phyloP scores from a whole-genome alignment of 2,797 vertebrate species.

The Spheniscus humboldti region DNA sequence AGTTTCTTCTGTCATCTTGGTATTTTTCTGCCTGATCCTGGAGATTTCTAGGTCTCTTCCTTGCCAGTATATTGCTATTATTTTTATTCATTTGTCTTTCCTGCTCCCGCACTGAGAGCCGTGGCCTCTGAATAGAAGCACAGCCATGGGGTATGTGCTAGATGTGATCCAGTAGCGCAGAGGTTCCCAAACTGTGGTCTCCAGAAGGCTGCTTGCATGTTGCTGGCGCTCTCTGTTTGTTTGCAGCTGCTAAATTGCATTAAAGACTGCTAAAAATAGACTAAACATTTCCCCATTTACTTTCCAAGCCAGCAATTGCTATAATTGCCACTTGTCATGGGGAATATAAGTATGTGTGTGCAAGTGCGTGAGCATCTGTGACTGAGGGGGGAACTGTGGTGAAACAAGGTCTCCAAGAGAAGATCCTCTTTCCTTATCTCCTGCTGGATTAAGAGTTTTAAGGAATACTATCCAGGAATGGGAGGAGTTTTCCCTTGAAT shows the following conservation, averaged over 20 bases:
- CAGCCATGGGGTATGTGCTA: not conserved
- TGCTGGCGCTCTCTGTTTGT: not conserved
- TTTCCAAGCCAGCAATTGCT: not conserved
- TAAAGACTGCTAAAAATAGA: not conserved
- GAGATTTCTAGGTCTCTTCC: not conserved
- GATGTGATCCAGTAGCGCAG: not conserved
- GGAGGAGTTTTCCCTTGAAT: not conserved
- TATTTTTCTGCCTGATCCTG: not conserved
- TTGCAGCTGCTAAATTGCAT: constrained; percentile 34
- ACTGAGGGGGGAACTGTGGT: not conserved
- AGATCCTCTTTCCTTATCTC: not conserved
- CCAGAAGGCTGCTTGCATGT: not conserved
- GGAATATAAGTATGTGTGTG: not conserved
- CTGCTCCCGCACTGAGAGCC: not conserved
- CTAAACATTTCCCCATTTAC: not conserved
- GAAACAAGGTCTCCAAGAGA: not conserved
- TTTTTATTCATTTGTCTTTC: not conserved
- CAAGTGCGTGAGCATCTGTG: not conserved
- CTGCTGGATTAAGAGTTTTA: not conserved
- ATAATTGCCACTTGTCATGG: not conserved
- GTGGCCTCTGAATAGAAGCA: not conserved
- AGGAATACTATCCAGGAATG: not conserved
- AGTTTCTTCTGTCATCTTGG: not conserved
- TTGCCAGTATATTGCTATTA: too few species aligned
- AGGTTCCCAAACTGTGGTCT: not conserved